phyloP scores from a whole-genome alignment of 2,113 vertebrate genomes.

The Hydrochoerus hydrochaeris region DNA sequence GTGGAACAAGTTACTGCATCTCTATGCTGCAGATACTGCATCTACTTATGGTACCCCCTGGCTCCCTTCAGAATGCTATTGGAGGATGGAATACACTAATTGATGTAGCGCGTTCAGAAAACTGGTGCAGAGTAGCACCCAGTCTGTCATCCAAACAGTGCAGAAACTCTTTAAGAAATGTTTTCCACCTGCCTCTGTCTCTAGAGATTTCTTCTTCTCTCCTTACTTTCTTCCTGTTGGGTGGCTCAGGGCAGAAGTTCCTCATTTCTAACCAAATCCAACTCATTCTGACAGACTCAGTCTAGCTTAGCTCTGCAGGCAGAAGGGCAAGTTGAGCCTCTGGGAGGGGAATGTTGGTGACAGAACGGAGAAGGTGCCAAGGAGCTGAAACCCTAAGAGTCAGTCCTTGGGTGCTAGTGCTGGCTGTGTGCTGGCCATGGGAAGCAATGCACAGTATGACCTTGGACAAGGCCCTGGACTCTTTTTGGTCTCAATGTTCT shows the following conservation, averaged over 20 bases:
- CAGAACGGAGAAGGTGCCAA: not conserved
- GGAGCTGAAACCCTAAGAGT: not conserved
- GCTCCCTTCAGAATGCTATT: not conserved
- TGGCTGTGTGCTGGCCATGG: not conserved
- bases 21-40: not conserved
- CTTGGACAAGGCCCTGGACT: constrained; percentile 14
- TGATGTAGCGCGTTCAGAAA: not conserved
- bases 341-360: not conserved
- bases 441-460: not conserved
- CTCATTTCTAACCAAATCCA: not conserved
- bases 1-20: not conserved
- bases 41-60: too few relatives aligned
- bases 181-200: not conserved
- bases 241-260: not conserved
- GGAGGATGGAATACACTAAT: not conserved
- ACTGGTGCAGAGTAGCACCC: not conserved
- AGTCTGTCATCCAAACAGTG: not conserved
- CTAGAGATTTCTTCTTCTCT: not conserved
- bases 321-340: not conserved
- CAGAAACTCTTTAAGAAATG: not conserved
- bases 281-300: not conserved
- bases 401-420: not conserved
- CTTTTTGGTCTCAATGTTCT: not conserved
- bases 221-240: not conserved
- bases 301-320: not conserved